Evolutionary conservation across 2,797 vertebrate species (phyloP), one percentile per base, ranked within the genome.

Genomic region (Lophius americanus): DNA sequence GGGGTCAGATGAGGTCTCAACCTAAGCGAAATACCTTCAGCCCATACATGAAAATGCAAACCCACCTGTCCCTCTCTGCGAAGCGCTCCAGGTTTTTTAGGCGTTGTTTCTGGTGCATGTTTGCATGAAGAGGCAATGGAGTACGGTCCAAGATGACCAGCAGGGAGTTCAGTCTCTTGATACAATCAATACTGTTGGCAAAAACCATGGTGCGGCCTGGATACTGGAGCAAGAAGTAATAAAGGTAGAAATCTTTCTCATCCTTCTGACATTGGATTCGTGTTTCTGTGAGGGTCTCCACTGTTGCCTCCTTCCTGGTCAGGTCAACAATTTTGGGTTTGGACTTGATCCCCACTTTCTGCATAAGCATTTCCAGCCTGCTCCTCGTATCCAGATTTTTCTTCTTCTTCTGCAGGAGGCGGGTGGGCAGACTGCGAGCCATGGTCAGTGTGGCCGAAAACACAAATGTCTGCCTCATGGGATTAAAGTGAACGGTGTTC

Each of bases 51-150:
- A 37, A 7, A 46, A 14, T 43, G 42, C 32, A 57, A 57, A 47
- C 82, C 94, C 81, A 99, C 98, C 94, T 96, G 38, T 97, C 92
- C 66, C 94, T 91, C 60, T 95, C 95, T 2, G 98, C 96, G 85
- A 99, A 99, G 48, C 95, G 90, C 85, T 99, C 98, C 87, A 99
- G 90, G 86, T 98, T 99, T 91, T 97, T 97, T 57, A 99, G 91
- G 14, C 98, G 94, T 82, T 99, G 98, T 75, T 98, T 99, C 92
- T 99, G 98, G 86, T 98, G 97, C 98, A 99, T 99, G 88, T 98
- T 98, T 51, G 97, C 98, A 0, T 99, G 98, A 14, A 99, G 92
- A 39, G 96, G 94, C 70, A 99, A 88, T 0, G 97, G 95, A 57
- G 87, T 90, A 9, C 91, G 89, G 59, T 96, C 95, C 79, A 99